Conservation (phyloP, 2,797 vertebrate species). For the Pseudochirops corinnae region DNA sequence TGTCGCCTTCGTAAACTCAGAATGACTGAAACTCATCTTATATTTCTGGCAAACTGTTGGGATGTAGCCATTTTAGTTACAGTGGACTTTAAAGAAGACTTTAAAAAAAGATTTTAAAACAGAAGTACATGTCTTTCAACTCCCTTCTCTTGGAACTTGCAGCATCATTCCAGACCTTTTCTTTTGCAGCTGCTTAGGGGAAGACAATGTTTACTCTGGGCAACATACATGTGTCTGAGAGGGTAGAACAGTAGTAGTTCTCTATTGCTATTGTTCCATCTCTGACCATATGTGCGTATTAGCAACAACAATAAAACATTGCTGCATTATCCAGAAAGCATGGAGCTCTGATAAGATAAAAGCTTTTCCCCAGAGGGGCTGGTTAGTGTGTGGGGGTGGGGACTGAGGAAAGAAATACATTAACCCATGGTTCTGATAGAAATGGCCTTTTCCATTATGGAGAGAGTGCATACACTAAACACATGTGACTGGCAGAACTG, state of each 20-base stretch:
- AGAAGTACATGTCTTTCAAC: conserved; percentile 57
- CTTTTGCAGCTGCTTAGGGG: conserved; percentile 68
- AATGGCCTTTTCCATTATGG: conserved; percentile 55
- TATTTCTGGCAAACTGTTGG: conserved; percentile 53
- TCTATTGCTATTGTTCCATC: conserved; percentile 72
- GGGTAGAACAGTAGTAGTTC: conserved; percentile 72
- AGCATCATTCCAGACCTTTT: conserved; percentile 70
- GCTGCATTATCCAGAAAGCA: conserved; percentile 78
- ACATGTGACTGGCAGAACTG: conserved; percentile 38
- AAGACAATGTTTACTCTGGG: conserved; percentile 39
- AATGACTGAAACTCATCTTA: conserved; percentile 68
- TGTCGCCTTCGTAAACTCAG: conserved; percentile 76
- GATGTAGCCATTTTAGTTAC: conserved; percentile 68
- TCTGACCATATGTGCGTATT: conserved; percentile 79
- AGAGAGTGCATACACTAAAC: conserved; percentile 59
- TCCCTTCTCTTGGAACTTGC: conserved; percentile 67
- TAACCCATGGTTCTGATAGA: conserved; percentile 66
- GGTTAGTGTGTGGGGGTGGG: conserved; percentile 46
- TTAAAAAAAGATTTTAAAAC: conserved; percentile 45
- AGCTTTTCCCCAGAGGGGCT: conserved; percentile 64
- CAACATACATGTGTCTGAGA: conserved; percentile 70
- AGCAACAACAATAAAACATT: conserved; percentile 80
- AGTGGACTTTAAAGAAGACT: conserved; percentile 58
- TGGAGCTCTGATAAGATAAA: conserved; percentile 66
- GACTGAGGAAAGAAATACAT: conserved; percentile 66